Base-by-base conservation (phyloP, 1,140 invertebrate genomes). In the Scaptomyza graminum region DNA sequence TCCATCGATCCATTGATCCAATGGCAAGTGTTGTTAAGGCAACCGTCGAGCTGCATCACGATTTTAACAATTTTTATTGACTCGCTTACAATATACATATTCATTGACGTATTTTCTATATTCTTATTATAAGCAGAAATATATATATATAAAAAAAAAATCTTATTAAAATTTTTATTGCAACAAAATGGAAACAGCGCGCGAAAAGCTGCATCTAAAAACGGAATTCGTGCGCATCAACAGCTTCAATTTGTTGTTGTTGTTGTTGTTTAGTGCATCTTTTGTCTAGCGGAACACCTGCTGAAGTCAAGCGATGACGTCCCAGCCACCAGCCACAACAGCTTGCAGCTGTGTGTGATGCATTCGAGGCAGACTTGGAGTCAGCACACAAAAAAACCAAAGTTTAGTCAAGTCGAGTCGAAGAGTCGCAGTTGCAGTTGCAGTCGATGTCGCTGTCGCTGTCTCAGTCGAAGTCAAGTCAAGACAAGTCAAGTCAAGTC, bases 161-260 rank as follows among this genome's bases (percentile, higher is more conserved):
- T 88, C 78, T 87, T 87, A 87, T 88, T 87, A 87, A 87, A 83
- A 76, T 87, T 87, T 34, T 87, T 87, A 87, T 87, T 87, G 79
- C 83, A 79, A 66, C 83, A 87, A 88, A 87, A 88, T 82, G 82
- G 78, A 83, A 83, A 73, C 70, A 67, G 43, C 65, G 66, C 66
- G 66, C 57, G 60, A 70, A 74, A 75, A 74, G 78, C 69, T 59
- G 67, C 78, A 71, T 74, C 79, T 88, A 87, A 88, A 87, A 87
- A 82, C 82, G 83, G 83, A 87, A 82, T 87, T 87, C 82, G 82
- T 87, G 82, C 82, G 82, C 82, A 85, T 85, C 81, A 78, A 85
- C 81, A 85, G 81, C 81, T 85, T 87, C 81, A 87, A 62, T 67
- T 67, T 74, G 73, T 77, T 80, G 79, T 74, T 50, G 61, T 28